Conservation (phyloP, 2,888 invertebrate genomes). For the Trichogramma dendrolimi region DNA sequence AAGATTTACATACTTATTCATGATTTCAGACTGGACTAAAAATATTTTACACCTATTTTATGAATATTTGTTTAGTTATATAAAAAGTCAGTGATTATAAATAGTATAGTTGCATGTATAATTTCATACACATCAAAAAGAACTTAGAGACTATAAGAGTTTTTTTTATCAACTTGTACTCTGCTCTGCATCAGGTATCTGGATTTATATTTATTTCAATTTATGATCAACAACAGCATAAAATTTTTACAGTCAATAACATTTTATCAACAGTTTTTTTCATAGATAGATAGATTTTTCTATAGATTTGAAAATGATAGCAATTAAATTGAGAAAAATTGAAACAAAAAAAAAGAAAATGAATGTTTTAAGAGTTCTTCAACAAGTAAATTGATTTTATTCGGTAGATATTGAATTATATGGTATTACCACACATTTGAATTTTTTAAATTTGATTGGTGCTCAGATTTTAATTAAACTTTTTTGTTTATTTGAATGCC, state of each 20-base stretch:
- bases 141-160: neutral
- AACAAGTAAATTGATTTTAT: too few species aligned
- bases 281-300: too few species aligned
- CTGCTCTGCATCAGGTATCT: constrained; percentile 35
- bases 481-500: too few species aligned
- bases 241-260: neutral
- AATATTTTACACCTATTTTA: neutral
- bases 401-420: too few species aligned
- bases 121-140: neutral
- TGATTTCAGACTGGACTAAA: neutral
- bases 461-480: too few species aligned
- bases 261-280: neutral
- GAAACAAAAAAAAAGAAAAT: too few species aligned
- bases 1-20: too few species aligned
- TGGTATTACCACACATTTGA: too few species aligned
- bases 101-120: neutral
- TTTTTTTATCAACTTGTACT: constrained; percentile 31
- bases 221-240: neutral
- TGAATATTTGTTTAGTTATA: constrained; percentile 4
- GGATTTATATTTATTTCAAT: constrained; percentile 18
- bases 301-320: too few species aligned
- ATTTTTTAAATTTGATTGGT: too few species aligned
- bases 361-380: too few species aligned
- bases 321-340: too few species aligned
- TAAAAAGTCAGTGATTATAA: neutral